phyloP scores from a whole-genome alignment of 2,888 invertebrate genomes.

The Stenoptilia bipunctidactyla region DNA sequence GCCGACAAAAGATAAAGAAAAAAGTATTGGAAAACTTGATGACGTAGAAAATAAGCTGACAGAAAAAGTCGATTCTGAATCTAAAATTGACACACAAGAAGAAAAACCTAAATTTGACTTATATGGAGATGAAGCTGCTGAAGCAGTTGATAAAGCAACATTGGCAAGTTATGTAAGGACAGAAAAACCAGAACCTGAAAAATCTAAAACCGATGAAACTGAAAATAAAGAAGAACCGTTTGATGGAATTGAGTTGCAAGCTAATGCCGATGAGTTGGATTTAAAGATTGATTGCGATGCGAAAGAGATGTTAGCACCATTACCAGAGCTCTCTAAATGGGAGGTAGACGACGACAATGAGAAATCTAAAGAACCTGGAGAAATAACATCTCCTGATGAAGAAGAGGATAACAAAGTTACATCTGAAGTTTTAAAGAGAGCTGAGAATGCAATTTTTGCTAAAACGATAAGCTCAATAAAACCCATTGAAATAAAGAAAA shows the following conservation, averaged over 20 bases:
- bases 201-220: conserved; percentile 32
- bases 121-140: conserved; percentile 66
- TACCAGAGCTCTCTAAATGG: conserved; percentile 91
- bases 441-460: conserved; percentile 92
- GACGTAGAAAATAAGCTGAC: conserved; percentile 16
- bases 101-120: conserved; percentile 41
- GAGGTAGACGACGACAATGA: conserved; percentile 77
- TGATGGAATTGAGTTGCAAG: conserved; percentile 72
- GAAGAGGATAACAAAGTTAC: conserved; percentile 78
- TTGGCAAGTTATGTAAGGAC: conserved; percentile 69
- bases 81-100: conserved; percentile 19
- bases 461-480: conserved; percentile 87
- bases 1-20: background rate
- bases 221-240: conserved; percentile 64
- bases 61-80: conserved; percentile 13
- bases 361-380: conserved; percentile 56
- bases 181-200: conserved; percentile 23
- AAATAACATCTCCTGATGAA: conserved; percentile 55
- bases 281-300: conserved; percentile 64
- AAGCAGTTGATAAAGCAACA: conserved; percentile 69
- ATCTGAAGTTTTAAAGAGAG: conserved; percentile 89
- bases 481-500: conserved; percentile 82
- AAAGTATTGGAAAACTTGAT: conserved; percentile 12
- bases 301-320: conserved; percentile 76
- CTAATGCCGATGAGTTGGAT: conserved; percentile 64